Conservation (phyloP, 2,113 vertebrate genomes). For the Paradoxurus hermaphroditus region DNA sequence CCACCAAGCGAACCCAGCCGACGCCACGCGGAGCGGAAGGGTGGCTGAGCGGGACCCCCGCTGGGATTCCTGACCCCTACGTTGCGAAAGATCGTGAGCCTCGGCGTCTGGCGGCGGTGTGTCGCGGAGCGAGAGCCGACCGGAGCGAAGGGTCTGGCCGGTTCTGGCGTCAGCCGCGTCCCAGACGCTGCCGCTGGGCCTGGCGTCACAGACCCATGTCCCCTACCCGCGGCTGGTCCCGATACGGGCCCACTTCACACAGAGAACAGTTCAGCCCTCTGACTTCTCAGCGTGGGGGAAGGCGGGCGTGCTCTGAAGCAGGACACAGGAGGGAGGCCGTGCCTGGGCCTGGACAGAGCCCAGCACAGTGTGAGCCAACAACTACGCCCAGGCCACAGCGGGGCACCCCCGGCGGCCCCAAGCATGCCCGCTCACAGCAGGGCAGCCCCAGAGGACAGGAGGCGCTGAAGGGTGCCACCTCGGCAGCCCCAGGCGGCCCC, state of each 20-base stretch:
- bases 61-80: neutral
- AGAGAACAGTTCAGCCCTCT: neutral
- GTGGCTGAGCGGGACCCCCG: rapidly evolving
- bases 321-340: rapidly evolving
- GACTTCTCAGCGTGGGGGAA: neutral
- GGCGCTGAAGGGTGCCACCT: neutral
- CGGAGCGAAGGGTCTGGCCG: neutral
- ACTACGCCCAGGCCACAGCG: neutral
- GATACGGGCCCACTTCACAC: neutral
- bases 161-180: neutral
- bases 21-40: neutral
- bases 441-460: neutral
- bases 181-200: neutral
- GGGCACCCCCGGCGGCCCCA: rapidly evolving
- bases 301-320: neutral
- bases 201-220: neutral
- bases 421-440: neutral
- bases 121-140: rapidly evolving
- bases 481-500: rapidly evolving
- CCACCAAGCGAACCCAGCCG: rapidly evolving
- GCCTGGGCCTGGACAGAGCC: neutral
- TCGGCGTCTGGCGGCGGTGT: rapidly evolving
- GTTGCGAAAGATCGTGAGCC: rapidly evolving
- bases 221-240: neutral
- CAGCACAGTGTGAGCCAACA: rapidly evolving